Evolutionary conservation across 2,888 invertebrate species (phyloP).

Genomic region (Sesia bembeciformis): DNA sequence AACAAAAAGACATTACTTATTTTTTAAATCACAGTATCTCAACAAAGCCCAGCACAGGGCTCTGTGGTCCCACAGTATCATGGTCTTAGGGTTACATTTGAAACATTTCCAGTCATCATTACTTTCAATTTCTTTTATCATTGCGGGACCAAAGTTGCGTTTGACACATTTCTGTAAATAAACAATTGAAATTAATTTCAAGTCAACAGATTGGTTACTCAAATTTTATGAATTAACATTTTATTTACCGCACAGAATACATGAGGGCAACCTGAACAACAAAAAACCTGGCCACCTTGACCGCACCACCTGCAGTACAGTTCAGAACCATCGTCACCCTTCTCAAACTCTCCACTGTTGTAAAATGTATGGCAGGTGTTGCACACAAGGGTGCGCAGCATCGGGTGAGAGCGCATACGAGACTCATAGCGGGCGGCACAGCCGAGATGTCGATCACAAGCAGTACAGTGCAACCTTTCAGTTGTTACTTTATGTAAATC

Average conservation of each 20-base stretch:
- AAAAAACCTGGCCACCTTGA: slow-evolving; percentile 85
- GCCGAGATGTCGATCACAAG: slow-evolving; percentile 84
- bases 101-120: slow-evolving; percentile 89
- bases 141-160: slow-evolving; percentile 78
- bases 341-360: slow-evolving; percentile 86
- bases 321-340: slow-evolving; percentile 88
- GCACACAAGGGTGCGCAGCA: slow-evolving; percentile 82
- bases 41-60: slow-evolving; percentile 83
- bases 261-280: slow-evolving; percentile 83
- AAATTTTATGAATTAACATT: slow-evolving; percentile 9
- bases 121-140: slow-evolving; percentile 81
- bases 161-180: slow-evolving; percentile 80
- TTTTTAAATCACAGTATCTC: slow-evolving; percentile 78
- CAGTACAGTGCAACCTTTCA: slow-evolving; percentile 80
- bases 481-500: slow-evolving; percentile 75
- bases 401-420: slow-evolving; percentile 82
- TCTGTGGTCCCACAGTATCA: slow-evolving; percentile 76
- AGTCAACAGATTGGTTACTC: neutral
- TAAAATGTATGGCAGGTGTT: slow-evolving; percentile 84
- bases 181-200: neutral
- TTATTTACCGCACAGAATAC: slow-evolving; percentile 79
- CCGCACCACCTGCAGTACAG: slow-evolving; percentile 90
- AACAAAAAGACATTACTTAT: slow-evolving; percentile 47
- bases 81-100: slow-evolving; percentile 76
- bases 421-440: slow-evolving; percentile 77